Evolutionary conservation across 2,113 vertebrate genomes (phyloP).

Genomic region (Danio rerio): GRCz12tu NC_133191.1:41248001-41248500

Average conservation of each 20-base stretch:
- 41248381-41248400: not conserved
- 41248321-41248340: not conserved
- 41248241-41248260: not conserved
- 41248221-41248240: not conserved
- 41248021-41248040: too few relatives aligned
- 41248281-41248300: not conserved
- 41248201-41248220: not conserved
- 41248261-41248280: not conserved
- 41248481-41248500: not conserved
- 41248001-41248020: too few relatives aligned
- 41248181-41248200: not conserved
- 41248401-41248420: not conserved
- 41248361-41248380: not conserved
- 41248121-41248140: too few relatives aligned
- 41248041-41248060: too few relatives aligned
- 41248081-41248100: too few relatives aligned
- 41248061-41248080: too few relatives aligned
- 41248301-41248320: not conserved
- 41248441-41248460: conserved; percentile 66
- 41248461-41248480: conserved; percentile 70
- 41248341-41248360: not conserved
- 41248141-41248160: not conserved
- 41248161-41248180: not conserved
- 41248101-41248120: too few relatives aligned
- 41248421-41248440: not conserved